Percentiles rank a stretch among this genome's conserved stretches.
These are phyloP conservation scores for Micrastur ruficollis DNA, from an alignment of 2,797 vertebrate genomes.

Conservation along the genomic window DNA sequence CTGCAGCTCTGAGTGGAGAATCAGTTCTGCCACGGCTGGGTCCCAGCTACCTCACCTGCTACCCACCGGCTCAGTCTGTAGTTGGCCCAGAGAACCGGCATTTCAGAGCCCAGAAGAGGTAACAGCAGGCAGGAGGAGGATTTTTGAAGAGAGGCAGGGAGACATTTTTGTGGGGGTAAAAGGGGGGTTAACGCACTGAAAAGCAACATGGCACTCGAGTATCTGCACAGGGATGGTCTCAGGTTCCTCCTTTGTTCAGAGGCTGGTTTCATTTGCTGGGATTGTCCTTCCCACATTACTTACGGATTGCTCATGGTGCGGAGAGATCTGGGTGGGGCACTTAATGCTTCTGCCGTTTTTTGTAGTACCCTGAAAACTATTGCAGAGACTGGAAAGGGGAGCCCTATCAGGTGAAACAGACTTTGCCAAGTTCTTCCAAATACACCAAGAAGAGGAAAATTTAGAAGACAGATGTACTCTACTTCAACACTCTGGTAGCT, in stretches of 20 bases:
- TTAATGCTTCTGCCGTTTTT: not conserved
- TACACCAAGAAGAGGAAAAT: not conserved
- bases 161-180: not conserved
- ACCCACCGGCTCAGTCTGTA: not conserved
- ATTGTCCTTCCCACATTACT: not conserved
- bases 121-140: not conserved
- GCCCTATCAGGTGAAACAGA: not conserved
- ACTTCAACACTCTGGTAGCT: not conserved
- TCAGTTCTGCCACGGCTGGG: accelerated
- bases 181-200: not conserved
- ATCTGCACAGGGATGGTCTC: not conserved
- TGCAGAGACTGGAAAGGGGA: not conserved
- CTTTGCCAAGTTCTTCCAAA: not conserved
- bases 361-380: not conserved
- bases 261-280: not conserved
- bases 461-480: not conserved
- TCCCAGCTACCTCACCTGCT: not conserved
- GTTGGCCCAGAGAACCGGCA: not conserved
- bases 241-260: not conserved
- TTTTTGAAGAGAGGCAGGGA: too few species aligned
- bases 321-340: not conserved
- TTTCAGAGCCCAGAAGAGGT: not conserved
- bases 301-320: accelerated
- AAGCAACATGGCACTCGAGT: not conserved
- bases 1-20: not conserved